phyloP scores from a whole-genome alignment of 2,797 vertebrate genomes.

The Cuculus canorus region DNA sequence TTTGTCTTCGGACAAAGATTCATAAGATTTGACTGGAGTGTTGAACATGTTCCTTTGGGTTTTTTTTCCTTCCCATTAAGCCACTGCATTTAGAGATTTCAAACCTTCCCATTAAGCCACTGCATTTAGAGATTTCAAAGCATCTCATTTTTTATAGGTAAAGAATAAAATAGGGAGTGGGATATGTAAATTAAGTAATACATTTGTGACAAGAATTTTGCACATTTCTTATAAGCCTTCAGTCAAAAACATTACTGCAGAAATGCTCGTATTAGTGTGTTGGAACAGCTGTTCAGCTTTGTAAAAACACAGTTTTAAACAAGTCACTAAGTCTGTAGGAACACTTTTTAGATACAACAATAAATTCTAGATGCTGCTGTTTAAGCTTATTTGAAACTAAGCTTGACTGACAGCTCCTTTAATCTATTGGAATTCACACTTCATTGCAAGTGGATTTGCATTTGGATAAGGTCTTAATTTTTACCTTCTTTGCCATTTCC shows the following conservation, averaged over 20 bases:
- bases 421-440: conserved; percentile 41
- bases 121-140: conserved; percentile 28
- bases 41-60: not conserved
- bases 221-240: not conserved
- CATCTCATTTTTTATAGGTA: not conserved
- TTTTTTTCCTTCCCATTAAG: not conserved
- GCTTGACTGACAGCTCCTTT: conserved; percentile 38
- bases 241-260: conserved; percentile 53
- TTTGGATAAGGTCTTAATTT: conserved; percentile 57
- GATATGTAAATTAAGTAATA: conserved; percentile 10
- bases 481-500: conserved; percentile 48
- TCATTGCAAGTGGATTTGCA: conserved; percentile 35
- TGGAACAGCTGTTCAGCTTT: conserved; percentile 25
- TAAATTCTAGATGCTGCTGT: not conserved
- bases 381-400: conserved; percentile 8
- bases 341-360: conserved; percentile 22
- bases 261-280: conserved; percentile 17
- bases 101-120: too few relatives aligned
- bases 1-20: conserved; percentile 18
- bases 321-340: not conserved
- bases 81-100: conserved; percentile 33
- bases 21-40: not conserved
- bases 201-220: not conserved
- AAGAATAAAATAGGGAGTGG: not conserved
- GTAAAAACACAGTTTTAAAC: not conserved